Evolutionary conservation across 2,797 vertebrate genomes (phyloP), one percentile per base, ranked within the genome.

Genomic region (Cyprinodon diabolis): DNA sequence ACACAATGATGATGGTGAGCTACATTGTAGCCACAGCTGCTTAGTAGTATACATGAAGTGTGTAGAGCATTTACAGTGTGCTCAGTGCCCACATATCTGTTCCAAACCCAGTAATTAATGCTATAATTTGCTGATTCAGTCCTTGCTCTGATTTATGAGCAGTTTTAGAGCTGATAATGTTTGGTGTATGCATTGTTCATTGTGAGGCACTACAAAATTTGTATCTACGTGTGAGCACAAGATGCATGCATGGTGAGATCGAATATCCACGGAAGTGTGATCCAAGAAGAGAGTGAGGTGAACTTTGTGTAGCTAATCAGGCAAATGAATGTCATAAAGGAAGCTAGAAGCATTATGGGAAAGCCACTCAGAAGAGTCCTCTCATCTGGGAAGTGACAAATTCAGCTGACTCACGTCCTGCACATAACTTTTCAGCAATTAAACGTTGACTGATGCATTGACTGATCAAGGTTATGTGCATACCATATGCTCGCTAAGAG

Each of bases 271-370:
- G 19, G 10, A 45, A 65, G 72, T 47, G 65, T 78, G 71, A 78
- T 78, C 78, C 68, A 4, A 66, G 75, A 86, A 82, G 79, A 75
- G 78, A 77, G 74, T 21, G 57, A 89, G 78, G 51, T 62, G 35
- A 60, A 73, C 58, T 91, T 94, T 93, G 89, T 92, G 91, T 89
- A 86, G 88, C 91, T 92, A 93, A 93, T 95, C 89, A 91, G 83
- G 71, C 76, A 92, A 94, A 93, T 91, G 91, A 91, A 86, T 87
- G 82, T 76, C 87, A 81, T 89, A 89, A 91, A 87, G 80, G 43
- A 68, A 86, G 80, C 79, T 62, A 74, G 82, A 82, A 76, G 84
- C 86, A 76, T 65, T 19, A 57, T 63, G 69, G 13, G 56, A 56
- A 84, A 83, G 74, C 71, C 77, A 66, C 58, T 17, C 69, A 86